A percentile compares a stretch with the other conserved stretches of the same genome.
Evolutionary conservation across 2,888 invertebrate species (phyloP).

Genomic region (Odontomyia ornata): DNA sequence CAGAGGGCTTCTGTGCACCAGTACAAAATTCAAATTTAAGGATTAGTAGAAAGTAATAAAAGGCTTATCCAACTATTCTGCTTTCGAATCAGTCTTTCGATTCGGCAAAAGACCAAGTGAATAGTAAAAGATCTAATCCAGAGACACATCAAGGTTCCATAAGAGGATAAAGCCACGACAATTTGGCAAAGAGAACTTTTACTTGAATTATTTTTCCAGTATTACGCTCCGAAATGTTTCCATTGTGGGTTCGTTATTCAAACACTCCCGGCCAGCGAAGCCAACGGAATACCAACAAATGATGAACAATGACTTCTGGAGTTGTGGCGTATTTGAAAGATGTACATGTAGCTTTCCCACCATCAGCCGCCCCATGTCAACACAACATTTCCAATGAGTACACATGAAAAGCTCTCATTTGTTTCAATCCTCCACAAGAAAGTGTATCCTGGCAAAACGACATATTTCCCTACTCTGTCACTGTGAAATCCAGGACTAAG

Average conservation of each 20-base stretch:
- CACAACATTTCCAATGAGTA: not conserved
- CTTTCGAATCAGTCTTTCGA: too few relatives aligned
- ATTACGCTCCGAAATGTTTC: not conserved
- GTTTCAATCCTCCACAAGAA: constrained; percentile 2
- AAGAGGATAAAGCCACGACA: too few relatives aligned
- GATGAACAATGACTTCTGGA: not conserved
- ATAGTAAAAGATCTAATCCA: too few relatives aligned
- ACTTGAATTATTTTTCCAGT: not conserved
- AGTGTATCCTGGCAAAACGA: not conserved
- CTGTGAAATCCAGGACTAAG: not conserved
- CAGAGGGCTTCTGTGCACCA: too few relatives aligned
- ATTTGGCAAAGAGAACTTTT: too few relatives aligned
- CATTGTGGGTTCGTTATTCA: not conserved
- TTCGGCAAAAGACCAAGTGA: too few relatives aligned
- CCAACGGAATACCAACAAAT: not conserved
- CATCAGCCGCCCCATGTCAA: not conserved
- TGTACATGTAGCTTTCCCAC: not conserved
- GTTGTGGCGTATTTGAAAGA: not conserved
- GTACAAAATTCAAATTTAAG: too few relatives aligned
- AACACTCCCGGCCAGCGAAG: not conserved
- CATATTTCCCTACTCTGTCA: not conserved
- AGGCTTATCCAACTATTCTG: too few relatives aligned
- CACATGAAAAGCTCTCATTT: constrained; percentile 2
- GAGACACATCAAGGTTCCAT: too few relatives aligned
- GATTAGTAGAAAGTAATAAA: too few relatives aligned